A percentile compares a stretch with the other conserved stretches of the same genome.
These are phyloP conservation scores for Gopherus evgoodei DNA, from an alignment of 2,113 vertebrate genomes.

Conservation along the genomic window DNA sequence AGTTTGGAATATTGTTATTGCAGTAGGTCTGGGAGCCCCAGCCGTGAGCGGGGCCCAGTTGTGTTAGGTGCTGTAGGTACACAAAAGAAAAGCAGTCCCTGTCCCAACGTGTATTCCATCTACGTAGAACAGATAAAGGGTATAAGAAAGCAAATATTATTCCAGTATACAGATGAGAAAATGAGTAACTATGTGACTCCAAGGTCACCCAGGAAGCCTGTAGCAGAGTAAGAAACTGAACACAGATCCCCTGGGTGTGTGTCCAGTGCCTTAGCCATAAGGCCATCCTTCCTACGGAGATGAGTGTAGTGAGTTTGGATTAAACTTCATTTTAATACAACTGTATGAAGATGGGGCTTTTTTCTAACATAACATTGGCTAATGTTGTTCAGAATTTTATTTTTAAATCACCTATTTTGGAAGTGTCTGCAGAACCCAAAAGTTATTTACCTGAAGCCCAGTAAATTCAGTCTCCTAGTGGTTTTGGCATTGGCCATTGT, in stretches of 20 bases:
- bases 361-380: neutral
- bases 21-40: rapidly evolving
- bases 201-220: neutral
- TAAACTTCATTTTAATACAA: neutral
- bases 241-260: neutral
- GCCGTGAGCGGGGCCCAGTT: rapidly evolving
- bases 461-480: neutral
- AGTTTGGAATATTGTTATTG: neutral
- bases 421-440: neutral
- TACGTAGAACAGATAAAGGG: neutral
- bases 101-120: neutral
- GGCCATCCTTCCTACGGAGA: neutral
- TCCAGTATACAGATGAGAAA: neutral
- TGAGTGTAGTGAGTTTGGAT: neutral
- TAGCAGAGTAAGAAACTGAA: neutral
- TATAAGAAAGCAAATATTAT: neutral
- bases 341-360: neutral
- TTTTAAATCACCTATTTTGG: neutral
- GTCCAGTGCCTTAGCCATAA: neutral
- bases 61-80: neutral
- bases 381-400: neutral
- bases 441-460: neutral
- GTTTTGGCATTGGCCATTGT: neutral
- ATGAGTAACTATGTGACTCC: neutral
- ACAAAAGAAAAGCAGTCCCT: neutral